phyloP scores from a whole-genome alignment of 2,888 invertebrate species.

The Cryptocephalus moraei region DNA sequence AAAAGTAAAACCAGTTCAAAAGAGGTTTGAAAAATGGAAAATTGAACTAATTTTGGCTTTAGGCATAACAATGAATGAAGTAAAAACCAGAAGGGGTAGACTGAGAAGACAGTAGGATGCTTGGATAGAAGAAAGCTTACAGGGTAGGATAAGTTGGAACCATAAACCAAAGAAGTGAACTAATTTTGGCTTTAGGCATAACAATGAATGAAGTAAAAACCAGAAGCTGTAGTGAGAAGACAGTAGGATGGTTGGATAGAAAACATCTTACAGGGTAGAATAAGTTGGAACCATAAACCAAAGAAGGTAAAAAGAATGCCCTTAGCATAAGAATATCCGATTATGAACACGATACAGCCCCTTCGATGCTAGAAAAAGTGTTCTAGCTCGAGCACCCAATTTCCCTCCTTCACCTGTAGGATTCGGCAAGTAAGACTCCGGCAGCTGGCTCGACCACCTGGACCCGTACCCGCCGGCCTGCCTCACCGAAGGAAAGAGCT shows the following conservation, averaged over 20 bases:
- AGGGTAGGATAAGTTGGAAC: no score
- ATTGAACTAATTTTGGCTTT: not conserved
- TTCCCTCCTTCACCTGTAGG: slow-evolving; percentile 32
- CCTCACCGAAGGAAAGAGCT: slow-evolving; percentile 55
- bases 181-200: not conserved
- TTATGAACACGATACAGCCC: not conserved
- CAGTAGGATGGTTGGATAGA: no score
- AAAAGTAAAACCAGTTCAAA: no score
- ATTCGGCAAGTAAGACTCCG: slow-evolving; percentile 51
- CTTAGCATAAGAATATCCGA: not conserved
- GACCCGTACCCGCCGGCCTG: slow-evolving; percentile 43
- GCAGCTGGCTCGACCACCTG: slow-evolving; percentile 58
- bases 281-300: not conserved
- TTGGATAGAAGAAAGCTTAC: no score
- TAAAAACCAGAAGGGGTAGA: no score
- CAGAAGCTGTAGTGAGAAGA: no score
- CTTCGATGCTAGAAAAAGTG: not conserved
- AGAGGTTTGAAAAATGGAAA: no score
- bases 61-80: no score
- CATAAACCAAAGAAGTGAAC: not conserved
- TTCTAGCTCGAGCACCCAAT: not conserved
- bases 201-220: no score
- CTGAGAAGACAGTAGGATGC: no score
- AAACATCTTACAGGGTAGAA: no score
- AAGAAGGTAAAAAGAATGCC: not conserved